Conservation (phyloP, 2,888 invertebrate species). For the Seira ritae region DNA sequence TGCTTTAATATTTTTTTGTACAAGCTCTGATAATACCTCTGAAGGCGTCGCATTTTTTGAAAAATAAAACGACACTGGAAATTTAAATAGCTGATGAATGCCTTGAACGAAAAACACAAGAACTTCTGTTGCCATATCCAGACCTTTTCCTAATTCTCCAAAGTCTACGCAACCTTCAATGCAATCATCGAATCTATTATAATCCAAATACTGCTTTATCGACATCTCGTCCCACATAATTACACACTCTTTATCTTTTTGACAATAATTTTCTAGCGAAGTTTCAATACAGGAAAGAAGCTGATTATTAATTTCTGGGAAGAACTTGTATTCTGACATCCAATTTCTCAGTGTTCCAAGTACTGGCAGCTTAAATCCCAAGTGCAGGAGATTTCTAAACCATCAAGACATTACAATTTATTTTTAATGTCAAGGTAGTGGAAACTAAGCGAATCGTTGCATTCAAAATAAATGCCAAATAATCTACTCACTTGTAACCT, state of each 20-base stretch:
- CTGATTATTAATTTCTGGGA: not conserved
- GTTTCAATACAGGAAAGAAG: not conserved
- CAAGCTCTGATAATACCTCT: too few relatives aligned
- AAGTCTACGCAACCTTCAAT: conserved; percentile 40
- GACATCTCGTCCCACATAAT: conserved; percentile 53
- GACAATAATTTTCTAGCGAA: not conserved
- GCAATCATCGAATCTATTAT: conserved; percentile 24
- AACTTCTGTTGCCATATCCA: conserved; percentile 30
- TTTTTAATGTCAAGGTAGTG: too few relatives aligned
- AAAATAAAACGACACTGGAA: conserved; percentile 42
- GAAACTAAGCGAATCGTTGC: too few relatives aligned
- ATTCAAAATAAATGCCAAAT: too few relatives aligned
- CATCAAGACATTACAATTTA: too few relatives aligned
- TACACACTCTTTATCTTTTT: conserved; percentile 33
- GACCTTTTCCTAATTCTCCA: not conserved
- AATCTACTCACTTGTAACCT: too few relatives aligned
- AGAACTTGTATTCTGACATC: not conserved
- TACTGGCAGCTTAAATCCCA: conserved; percentile 17
- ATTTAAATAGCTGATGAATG: conserved; percentile 22
- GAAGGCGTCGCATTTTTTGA: not conserved
- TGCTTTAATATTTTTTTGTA: not conserved
- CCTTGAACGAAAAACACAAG: conserved; percentile 41
- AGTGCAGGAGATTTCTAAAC: not conserved
- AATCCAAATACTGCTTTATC: conserved; percentile 33
- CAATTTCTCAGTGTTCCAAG: not conserved